Percentiles rank a stretch among this genome's conserved stretches.
These are phyloP conservation scores for Macrophya annulata DNA, from an alignment of 2,888 invertebrate species.

Conservation along the genomic window DNA sequence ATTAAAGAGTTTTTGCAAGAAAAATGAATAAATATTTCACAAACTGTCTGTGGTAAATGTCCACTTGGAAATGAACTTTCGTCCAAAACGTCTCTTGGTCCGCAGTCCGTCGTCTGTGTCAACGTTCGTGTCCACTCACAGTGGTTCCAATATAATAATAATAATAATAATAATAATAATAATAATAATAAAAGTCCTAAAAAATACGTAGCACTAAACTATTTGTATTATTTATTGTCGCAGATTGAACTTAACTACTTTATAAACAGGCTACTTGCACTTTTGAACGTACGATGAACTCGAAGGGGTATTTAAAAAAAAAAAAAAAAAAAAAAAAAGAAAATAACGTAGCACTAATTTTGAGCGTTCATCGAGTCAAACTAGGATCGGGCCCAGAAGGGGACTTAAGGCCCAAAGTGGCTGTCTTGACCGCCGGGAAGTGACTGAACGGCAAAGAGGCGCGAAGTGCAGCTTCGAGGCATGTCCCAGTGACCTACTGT, in stretches of 20 bases:
- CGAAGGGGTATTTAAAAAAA: too few relatives aligned
- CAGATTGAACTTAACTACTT: constrained; percentile 38
- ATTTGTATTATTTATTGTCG: constrained; percentile 17
- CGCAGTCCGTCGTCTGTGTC: constrained; percentile 49
- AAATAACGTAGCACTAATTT: constrained; percentile 54
- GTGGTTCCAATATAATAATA: not conserved
- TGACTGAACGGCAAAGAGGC: constrained; percentile 77
- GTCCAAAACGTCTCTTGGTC: constrained; percentile 48
- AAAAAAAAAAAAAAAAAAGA: constrained; percentile 26
- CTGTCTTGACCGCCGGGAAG: constrained; percentile 77
- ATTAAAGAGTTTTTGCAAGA: not conserved
- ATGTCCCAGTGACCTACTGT: constrained; percentile 79
- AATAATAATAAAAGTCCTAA: constrained; percentile 27
- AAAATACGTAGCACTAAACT: constrained; percentile 12
- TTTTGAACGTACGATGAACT: not conserved
- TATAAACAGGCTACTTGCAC: constrained; percentile 53
- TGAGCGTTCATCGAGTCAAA: constrained; percentile 54
- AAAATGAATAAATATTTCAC: constrained; percentile 44
- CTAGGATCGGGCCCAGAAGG: constrained; percentile 58
- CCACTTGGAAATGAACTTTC: constrained; percentile 50
- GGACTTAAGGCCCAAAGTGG: constrained; percentile 72
- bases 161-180: too few relatives aligned
- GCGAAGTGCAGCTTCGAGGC: constrained; percentile 76
- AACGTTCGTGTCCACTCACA: constrained; percentile 43
- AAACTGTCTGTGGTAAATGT: constrained; percentile 52